phyloP scores from a whole-genome alignment of 2,113 vertebrate species.

The Archocentrus centrarchus region DNA sequence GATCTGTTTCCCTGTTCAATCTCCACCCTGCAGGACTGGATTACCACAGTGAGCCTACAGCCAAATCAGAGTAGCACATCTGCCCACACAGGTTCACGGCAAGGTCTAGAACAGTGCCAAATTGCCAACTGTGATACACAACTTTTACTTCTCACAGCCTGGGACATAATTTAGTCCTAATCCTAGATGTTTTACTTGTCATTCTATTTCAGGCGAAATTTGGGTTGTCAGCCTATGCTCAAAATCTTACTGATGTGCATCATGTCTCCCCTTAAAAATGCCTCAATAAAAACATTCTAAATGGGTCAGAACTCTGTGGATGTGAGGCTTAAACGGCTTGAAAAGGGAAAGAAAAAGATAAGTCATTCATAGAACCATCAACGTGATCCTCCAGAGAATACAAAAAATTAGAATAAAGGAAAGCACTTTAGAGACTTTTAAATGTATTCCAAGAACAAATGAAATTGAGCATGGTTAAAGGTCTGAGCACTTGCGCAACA shows the following conservation, averaged over 20 bases:
- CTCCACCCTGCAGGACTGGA: conserved; percentile 59
- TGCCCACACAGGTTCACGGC: conserved; percentile 68
- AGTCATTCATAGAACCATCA: conserved; percentile 41
- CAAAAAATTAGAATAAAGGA: conserved; percentile 31
- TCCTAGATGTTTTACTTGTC: conserved; percentile 44
- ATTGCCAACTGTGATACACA: conserved; percentile 56
- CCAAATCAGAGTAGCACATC: conserved; percentile 70
- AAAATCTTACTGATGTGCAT: conserved; percentile 58
- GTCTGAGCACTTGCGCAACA: conserved; percentile 41
- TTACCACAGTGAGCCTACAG: conserved; percentile 62
- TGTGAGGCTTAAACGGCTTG: conserved; percentile 47
- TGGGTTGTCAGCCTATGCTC: conserved; percentile 50
- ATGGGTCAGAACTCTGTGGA: conserved; percentile 72
- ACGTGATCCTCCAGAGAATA: conserved; percentile 43
- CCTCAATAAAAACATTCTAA: conserved; percentile 56
- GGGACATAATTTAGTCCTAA: conserved; percentile 60
- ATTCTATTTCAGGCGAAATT: conserved; percentile 65
- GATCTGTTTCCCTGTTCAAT: conserved; percentile 66
- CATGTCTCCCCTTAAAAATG: conserved; percentile 49
- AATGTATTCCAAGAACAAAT: conserved; percentile 37
- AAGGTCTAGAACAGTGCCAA: conserved; percentile 51
- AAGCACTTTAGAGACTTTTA: conserved; percentile 14
- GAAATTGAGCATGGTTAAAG: conserved; percentile 40
- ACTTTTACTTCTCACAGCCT: conserved; percentile 57
- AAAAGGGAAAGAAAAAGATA: conserved; percentile 25